These are phyloP conservation scores for Lacerta bilineata DNA, from an alignment of 2,797 vertebrate species.

Conservation along the genomic window DNA sequence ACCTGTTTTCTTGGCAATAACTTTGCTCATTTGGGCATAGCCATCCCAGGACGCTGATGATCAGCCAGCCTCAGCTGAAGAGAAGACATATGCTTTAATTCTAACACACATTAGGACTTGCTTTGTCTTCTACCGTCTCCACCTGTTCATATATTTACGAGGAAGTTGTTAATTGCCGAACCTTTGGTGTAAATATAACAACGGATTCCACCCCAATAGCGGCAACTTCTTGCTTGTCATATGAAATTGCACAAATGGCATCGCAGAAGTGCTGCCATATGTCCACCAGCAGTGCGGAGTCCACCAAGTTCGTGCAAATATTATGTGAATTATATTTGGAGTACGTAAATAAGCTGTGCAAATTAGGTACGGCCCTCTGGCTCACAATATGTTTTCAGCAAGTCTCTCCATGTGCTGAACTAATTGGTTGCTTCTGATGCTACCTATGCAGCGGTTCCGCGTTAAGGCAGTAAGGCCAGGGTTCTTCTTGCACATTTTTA, in stretches of 20 bases:
- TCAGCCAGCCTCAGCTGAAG: not conserved
- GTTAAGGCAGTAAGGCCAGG: not conserved
- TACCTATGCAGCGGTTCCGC: not conserved
- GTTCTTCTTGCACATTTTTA: not conserved
- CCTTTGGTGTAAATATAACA: not conserved
- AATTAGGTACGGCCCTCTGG: conserved; percentile 24
- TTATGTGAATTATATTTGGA: conserved; percentile 26
- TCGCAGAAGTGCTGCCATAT: conserved; percentile 42
- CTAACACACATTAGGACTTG: not conserved
- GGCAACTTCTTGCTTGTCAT: not conserved
- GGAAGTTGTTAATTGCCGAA: conserved; percentile 9
- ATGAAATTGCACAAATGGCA: conserved; percentile 40
- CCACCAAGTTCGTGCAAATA: conserved; percentile 37
- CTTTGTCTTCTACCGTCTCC: not conserved
- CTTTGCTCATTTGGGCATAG: not conserved
- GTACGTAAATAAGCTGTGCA: conserved; percentile 30
- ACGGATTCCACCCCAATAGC: not conserved
- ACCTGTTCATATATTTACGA: not conserved
- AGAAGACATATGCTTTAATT: not conserved
- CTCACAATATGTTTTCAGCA: conserved; percentile 25
- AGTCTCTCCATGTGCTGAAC: conserved; percentile 5
- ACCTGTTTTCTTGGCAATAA: not conserved
- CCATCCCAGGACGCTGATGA: not conserved
- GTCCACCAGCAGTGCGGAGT: conserved; percentile 17
- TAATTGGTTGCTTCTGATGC: not conserved